Evolutionary conservation across 2,888 invertebrate species (phyloP).

Genomic region (Eupsilia transversa): DNA sequence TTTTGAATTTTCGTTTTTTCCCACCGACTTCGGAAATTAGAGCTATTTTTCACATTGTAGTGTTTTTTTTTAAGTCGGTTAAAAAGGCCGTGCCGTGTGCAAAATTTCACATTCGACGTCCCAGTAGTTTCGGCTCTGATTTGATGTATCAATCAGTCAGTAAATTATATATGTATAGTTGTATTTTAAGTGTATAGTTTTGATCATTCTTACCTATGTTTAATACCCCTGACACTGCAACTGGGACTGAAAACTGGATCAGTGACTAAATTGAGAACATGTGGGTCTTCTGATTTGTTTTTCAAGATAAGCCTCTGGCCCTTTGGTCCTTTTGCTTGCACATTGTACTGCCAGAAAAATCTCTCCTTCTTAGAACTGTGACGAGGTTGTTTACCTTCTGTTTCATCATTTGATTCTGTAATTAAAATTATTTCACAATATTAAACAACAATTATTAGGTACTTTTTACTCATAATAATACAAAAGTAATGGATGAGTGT

Average conservation of each 20-base stretch:
- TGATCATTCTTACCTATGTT: conserved; percentile 92
- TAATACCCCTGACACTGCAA: conserved; percentile 97
- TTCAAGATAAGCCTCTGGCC: conserved; percentile 96
- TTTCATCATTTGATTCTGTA: conserved; percentile 92
- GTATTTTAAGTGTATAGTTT: background rate
- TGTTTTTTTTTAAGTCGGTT: too few relatives aligned
- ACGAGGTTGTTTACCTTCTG: conserved; percentile 86
- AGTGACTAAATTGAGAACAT: conserved; percentile 96
- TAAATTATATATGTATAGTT: background rate
- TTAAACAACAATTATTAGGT: background rate
- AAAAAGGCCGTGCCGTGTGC: too few relatives aligned
- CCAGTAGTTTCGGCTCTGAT: background rate
- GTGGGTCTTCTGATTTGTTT: conserved; percentile 97
- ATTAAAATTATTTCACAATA: conserved; percentile 31
- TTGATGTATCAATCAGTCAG: background rate
- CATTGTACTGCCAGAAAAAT: conserved; percentile 99
- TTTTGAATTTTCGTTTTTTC: too few relatives aligned
- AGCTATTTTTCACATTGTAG: too few relatives aligned
- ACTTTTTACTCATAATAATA: background rate
- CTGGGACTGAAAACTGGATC: conserved; percentile 99
- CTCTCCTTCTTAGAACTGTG: conserved; percentile 93
- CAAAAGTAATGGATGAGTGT: conserved; percentile 1
- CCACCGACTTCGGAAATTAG: too few relatives aligned
- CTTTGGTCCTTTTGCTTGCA: conserved; percentile 99
- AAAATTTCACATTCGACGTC: background rate